These are phyloP conservation scores for Limnephilus auricula DNA, from an alignment of 2,888 invertebrate species.

Conservation along the genomic window DNA sequence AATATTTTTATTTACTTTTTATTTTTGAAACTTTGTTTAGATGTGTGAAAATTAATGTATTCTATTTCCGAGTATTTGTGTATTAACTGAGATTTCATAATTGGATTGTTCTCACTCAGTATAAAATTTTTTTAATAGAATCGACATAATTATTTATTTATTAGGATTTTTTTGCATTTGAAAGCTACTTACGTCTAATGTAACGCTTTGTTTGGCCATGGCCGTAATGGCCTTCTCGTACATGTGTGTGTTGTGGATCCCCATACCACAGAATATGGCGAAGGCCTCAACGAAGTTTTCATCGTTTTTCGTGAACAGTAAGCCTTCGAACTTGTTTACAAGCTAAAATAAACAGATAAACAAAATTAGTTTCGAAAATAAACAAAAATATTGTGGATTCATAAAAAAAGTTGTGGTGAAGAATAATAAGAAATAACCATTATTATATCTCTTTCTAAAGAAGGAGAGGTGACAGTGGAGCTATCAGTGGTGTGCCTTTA, in stretches of 20 bases:
- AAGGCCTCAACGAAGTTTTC: constrained; percentile 98
- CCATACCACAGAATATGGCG: constrained; percentile 98
- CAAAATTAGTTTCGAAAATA: not conserved
- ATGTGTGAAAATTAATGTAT: too few species aligned
- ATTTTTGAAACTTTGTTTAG: too few species aligned
- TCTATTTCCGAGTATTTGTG: too few species aligned
- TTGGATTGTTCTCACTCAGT: too few species aligned
- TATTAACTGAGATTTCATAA: too few species aligned
- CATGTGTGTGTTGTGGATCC: constrained; percentile 98
- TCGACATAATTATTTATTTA: not conserved
- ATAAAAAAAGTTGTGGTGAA: too few species aligned
- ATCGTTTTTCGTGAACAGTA: constrained; percentile 95
- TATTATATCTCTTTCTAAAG: not conserved
- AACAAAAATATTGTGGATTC: not conserved
- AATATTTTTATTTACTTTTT: too few species aligned
- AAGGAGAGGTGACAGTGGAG: not conserved
- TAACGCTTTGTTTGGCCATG: constrained; percentile 97
- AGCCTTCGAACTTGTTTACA: constrained; percentile 94
- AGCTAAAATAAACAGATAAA: constrained; percentile 78
- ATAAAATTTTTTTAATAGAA: not conserved
- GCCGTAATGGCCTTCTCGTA: constrained; percentile 97
- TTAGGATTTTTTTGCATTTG: not conserved
- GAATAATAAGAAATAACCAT: not conserved
- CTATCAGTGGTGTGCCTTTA: not conserved
- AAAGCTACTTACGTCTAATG: constrained; percentile 86